Evolutionary conservation across 2,113 vertebrate species (phyloP).

Genomic region (Daphoenositta chrysoptera): DNA sequence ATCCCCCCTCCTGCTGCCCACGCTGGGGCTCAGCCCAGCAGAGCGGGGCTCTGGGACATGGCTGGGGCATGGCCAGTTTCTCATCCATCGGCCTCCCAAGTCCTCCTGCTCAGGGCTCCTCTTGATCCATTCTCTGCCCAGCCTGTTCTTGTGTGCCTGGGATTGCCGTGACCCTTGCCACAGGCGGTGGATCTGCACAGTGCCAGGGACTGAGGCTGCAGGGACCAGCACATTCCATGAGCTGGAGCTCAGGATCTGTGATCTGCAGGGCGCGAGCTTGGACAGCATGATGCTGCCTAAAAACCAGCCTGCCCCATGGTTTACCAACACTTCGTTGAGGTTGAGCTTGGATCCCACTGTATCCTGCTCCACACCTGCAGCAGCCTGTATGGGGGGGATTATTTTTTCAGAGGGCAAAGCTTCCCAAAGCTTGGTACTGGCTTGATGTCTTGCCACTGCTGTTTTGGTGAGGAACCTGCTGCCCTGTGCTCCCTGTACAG

Average conservation of each 20-base stretch:
- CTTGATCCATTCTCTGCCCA: background rate
- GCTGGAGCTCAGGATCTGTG: background rate
- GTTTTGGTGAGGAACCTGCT: background rate
- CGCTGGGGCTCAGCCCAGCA: background rate
- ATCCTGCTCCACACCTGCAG: background rate
- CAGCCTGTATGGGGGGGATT: background rate
- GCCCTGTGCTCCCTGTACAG: background rate
- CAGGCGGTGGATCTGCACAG: rapidly evolving
- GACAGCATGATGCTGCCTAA: background rate
- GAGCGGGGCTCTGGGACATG: background rate
- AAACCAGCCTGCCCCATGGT: background rate
- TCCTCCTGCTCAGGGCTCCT: background rate
- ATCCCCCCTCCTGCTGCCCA: background rate
- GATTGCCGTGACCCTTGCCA: rapidly evolving
- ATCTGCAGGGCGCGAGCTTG: background rate
- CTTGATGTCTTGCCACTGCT: background rate
- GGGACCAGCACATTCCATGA: rapidly evolving
- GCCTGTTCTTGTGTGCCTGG: background rate
- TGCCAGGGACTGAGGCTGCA: background rate
- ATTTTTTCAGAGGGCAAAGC: background rate
- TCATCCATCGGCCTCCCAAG: background rate
- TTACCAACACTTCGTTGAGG: background rate
- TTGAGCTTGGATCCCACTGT: background rate
- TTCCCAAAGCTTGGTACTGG: background rate
- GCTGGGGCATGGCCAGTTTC: background rate